Percentiles rank a stretch among this genome's conserved stretches.
phyloP scores from a whole-genome alignment of 2,888 invertebrate species.

The Chesias legatella region DNA sequence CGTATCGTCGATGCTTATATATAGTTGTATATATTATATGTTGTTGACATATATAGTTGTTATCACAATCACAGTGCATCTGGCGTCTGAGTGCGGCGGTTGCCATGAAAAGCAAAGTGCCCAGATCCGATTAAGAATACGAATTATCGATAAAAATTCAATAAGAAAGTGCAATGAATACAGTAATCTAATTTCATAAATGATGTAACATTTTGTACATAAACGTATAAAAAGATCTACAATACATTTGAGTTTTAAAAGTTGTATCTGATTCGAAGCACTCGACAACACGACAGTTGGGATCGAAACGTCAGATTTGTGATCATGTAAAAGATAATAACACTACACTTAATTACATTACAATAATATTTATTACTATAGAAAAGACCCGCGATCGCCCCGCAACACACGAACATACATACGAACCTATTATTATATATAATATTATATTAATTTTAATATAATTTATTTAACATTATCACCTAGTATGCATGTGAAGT shows the following conservation, averaged over 20 bases:
- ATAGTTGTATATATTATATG: too few relatives aligned
- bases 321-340: conserved; percentile 72
- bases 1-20: conserved; percentile 33
- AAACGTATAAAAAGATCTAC: conserved; percentile 20
- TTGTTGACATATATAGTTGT: too few relatives aligned
- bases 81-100: conserved; percentile 10
- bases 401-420: conserved; percentile 47
- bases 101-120: conserved; percentile 6
- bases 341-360: conserved; percentile 74
- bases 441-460: conserved; percentile 24
- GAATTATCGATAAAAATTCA: conserved; percentile 13
- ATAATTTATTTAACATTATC: conserved; percentile 33
- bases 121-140: neutral
- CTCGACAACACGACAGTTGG: conserved; percentile 46
- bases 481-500: conserved; percentile 46
- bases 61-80: conserved; percentile 13
- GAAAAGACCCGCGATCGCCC: conserved; percentile 65
- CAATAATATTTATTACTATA: conserved; percentile 39
- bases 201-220: conserved; percentile 19
- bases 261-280: conserved; percentile 18
- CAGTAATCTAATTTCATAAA: conserved; percentile 14
- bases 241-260: conserved; percentile 3
- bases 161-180: conserved; percentile 7
- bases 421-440: conserved; percentile 38
- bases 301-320: conserved; percentile 60